These are phyloP conservation scores for Hermaeophaga mercurialis DNA, from an alignment of 2,888 invertebrate species.

Conservation along the genomic window DNA sequence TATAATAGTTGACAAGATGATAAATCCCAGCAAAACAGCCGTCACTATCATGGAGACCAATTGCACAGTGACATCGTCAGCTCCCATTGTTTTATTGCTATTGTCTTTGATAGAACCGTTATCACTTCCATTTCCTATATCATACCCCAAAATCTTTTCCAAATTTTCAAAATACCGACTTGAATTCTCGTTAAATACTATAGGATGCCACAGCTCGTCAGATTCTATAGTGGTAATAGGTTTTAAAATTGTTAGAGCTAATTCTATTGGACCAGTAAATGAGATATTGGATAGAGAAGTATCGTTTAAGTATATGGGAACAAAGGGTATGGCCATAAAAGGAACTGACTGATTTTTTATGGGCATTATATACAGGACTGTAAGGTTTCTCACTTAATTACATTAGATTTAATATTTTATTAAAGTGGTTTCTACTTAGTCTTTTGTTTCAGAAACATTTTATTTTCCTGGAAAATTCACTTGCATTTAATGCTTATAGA, in stretches of 20 bases:
- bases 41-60: slow-evolving; percentile 68
- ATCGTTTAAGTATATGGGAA: slow-evolving; percentile 5
- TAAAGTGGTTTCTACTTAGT: too few relatives aligned
- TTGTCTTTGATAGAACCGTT: slow-evolving; percentile 33
- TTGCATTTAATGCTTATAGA: neutral
- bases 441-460: neutral
- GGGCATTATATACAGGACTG: slow-evolving; percentile 7
- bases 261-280: slow-evolving; percentile 18
- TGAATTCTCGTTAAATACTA: slow-evolving; percentile 45
- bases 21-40: slow-evolving; percentile 64
- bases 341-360: slow-evolving; percentile 13
- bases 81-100: slow-evolving; percentile 53
- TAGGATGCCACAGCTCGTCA: slow-evolving; percentile 48
- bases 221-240: slow-evolving; percentile 35
- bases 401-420: too few relatives aligned
- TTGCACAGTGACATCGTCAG: slow-evolving; percentile 45
- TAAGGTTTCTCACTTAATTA: neutral
- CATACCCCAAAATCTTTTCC: slow-evolving; percentile 32
- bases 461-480: neutral
- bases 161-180: slow-evolving; percentile 41
- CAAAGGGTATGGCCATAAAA: neutral
- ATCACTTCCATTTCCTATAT: slow-evolving; percentile 13
- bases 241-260: slow-evolving; percentile 27
- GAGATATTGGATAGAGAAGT: slow-evolving; percentile 1
- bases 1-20: slow-evolving; percentile 68